Evolutionary conservation across 2,888 invertebrate genomes (phyloP), one percentile per base, ranked within the genome.

Genomic region (Morpho achilles): DNA sequence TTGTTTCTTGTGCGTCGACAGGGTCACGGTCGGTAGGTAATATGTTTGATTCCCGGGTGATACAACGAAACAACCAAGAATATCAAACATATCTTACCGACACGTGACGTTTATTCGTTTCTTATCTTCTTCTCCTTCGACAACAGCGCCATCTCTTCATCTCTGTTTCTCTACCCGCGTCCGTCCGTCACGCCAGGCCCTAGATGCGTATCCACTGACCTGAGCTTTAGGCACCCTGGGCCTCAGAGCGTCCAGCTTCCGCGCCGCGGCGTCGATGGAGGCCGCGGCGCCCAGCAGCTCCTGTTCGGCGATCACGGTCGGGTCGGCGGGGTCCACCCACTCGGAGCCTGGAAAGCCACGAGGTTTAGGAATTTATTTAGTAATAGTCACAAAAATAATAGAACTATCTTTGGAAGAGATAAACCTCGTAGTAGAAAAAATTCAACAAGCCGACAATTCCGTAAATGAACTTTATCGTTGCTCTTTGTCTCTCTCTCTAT

Each of bases 11-110:
- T 56, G 59, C 55, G 70, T 60, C 46, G 76, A 49, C 2, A 10
- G 60, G 46, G 67, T 77, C 80, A 68, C 73, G 91, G 93, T 93
- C 96, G 93, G 92, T 96, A 79, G 95, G 95, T 96, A 96, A 99
- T 98, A 99, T 98, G 99, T 98, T 97, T 97, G 98, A 98, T 96
- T 98, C 97, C 96, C 95, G 98, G 98, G 97, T 97, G 97, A 95
- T 92, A 91, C 79, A 77, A 72, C 9, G 10, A 90, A 83, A 97
- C 98, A 98, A 99, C 99, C 99, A 99, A 99, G 99, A 99, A 99
- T 99, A 99, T 98, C 99, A 99, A 99, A 99, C 99, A 99, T 99
- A 99, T 99, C 99, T 98, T 90, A 96, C 94, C 92, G 87, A 79
- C 79, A 59, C 80, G 69, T 71, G 80, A 73, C 79, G 73, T 66